phyloP scores from a whole-genome alignment of 2,797 vertebrate genomes.

The Acrossocheilus wenchowensis region DNA sequence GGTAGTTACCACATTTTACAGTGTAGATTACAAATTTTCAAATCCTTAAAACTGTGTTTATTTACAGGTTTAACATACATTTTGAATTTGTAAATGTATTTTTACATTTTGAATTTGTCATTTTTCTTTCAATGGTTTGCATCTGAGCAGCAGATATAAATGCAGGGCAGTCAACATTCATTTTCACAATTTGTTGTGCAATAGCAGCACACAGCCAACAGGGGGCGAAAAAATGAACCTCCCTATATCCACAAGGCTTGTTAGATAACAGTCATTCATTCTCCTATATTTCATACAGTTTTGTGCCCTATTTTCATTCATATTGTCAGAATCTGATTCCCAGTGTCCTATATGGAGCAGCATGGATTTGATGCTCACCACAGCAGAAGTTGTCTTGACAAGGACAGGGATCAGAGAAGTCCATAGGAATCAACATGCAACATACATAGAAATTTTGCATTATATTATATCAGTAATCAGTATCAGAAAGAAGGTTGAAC shows the following conservation, averaged over 20 bases:
- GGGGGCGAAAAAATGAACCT: slow-evolving; percentile 10
- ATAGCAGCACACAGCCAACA: slow-evolving; percentile 6
- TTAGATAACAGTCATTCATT: slow-evolving; percentile 56
- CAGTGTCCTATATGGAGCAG: not conserved
- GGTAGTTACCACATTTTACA: too few relatives aligned
- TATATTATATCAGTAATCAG: not conserved
- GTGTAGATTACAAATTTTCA: not conserved
- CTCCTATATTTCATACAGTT: slow-evolving; percentile 39
- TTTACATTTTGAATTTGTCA: too few relatives aligned
- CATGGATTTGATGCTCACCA: not conserved
- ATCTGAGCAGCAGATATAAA: not conserved
- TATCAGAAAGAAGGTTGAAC: not conserved
- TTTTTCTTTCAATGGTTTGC: not conserved
- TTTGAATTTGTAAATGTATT: not conserved
- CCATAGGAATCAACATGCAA: not conserved
- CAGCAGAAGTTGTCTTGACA: not conserved
- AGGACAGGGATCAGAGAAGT: not conserved
- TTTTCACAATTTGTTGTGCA: not conserved
- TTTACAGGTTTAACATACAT: not conserved
- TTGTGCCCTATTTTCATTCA: slow-evolving; percentile 53
- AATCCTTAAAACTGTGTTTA: not conserved
- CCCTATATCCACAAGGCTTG: slow-evolving; percentile 30
- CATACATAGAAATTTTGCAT: not conserved
- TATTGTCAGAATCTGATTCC: slow-evolving; percentile 28
- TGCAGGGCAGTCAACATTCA: too few relatives aligned